phyloP scores from a whole-genome alignment of 2,113 vertebrate genomes.

The Semnornis frantzii region DNA sequence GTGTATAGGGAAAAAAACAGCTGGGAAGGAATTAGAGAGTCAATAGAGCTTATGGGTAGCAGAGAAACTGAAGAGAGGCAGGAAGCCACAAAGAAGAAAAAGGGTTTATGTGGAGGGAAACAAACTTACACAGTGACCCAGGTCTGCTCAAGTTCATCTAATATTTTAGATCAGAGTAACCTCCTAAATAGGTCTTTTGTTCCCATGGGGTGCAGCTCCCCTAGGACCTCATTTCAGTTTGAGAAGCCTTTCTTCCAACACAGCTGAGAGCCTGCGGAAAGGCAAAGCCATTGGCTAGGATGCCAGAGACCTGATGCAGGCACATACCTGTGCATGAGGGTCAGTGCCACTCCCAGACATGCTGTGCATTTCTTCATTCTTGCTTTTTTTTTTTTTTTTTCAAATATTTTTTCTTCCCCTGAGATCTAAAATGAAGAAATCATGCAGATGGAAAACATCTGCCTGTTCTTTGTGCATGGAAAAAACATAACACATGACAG shows the following conservation, averaged over 20 bases:
- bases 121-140: not conserved
- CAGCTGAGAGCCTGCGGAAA: not conserved
- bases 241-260: not conserved
- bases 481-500: conserved; percentile 55
- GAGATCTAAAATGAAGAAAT: conserved; percentile 54
- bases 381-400: not conserved
- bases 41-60: not conserved
- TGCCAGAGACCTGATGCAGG: not conserved
- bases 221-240: not conserved
- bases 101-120: not conserved
- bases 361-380: not conserved
- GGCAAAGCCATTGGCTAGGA: not conserved
- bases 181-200: not conserved
- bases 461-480: conserved; percentile 45
- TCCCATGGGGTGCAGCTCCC: not conserved
- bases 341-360: not conserved
- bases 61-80: not conserved
- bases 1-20: not conserved
- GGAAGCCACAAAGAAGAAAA: not conserved
- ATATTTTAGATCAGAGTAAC: not conserved
- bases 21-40: not conserved
- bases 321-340: not conserved
- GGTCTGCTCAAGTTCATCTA: not conserved
- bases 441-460: conserved; percentile 66
- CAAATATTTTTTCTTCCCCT: not conserved